Percentiles rank a stretch among this genome's conserved stretches.
These are phyloP conservation scores for Sinosuthora webbiana DNA, from an alignment of 2,113 vertebrate species.

Conservation along the genomic window DNA sequence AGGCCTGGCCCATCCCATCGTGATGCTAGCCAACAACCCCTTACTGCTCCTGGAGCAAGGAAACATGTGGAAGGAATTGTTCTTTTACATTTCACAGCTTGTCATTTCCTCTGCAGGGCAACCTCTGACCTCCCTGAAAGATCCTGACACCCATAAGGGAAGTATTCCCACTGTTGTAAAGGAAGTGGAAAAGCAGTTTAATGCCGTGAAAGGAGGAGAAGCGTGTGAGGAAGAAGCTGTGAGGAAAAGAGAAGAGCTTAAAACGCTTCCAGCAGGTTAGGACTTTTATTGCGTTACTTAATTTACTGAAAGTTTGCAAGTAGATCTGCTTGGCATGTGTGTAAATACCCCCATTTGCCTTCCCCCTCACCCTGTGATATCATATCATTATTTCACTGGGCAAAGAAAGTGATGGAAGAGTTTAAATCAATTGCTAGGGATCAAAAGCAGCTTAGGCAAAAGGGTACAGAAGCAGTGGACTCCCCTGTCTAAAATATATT, in stretches of 20 bases:
- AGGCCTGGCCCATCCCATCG: slow-evolving; percentile 84
- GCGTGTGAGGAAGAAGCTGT: slow-evolving; percentile 68
- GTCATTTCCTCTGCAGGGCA: slow-evolving; percentile 94
- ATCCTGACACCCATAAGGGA: slow-evolving; percentile 90
- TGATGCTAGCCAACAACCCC: slow-evolving; percentile 87
- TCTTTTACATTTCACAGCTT: slow-evolving; percentile 99
- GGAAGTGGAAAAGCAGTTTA: slow-evolving; percentile 83
- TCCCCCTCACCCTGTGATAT: neutral
- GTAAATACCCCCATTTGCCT: neutral
- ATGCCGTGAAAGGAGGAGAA: slow-evolving; percentile 71
- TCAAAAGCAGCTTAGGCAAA: slow-evolving; percentile 48
- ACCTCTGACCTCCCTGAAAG: slow-evolving; percentile 92
- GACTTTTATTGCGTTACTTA: neutral
- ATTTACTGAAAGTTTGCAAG: neutral
- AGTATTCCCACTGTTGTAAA: slow-evolving; percentile 87
- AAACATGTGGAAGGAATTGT: slow-evolving; percentile 99
- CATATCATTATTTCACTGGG: slow-evolving; percentile 38
- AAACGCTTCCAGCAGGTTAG: slow-evolving; percentile 86
- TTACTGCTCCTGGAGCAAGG: slow-evolving; percentile 83
- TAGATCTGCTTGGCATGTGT: slow-evolving; percentile 1
- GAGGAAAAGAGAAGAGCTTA: slow-evolving; percentile 74
- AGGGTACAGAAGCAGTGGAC: neutral
- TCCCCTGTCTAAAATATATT: neutral
- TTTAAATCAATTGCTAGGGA: slow-evolving; percentile 56
- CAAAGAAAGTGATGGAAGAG: slow-evolving; percentile 38